Base-by-base conservation (phyloP, 2,113 vertebrate species). In the Equus przewalskii region DNA sequence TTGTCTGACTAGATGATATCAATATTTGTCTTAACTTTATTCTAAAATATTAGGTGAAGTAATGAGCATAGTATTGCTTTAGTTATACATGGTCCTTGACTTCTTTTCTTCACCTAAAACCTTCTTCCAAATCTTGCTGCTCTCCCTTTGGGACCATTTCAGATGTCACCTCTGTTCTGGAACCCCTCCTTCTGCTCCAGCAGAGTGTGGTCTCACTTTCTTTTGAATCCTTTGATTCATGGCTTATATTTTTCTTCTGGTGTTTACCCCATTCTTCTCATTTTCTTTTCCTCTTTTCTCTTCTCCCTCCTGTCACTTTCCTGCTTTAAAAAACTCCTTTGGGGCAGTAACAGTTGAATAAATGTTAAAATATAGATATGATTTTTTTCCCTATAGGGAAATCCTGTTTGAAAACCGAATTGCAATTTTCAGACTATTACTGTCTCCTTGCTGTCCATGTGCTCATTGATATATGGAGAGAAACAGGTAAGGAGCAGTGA, bases 371-470 rank as follows among this genome's bases (percentile, higher is more conserved):
- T 76, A n/a, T 12, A 88, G 28, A 22, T 92, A 49, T 89, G 12
- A 36, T 62, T 92, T 89, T 95, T 90, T 28, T 26, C 51, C 30
- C 67, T 93, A 8, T 96, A 99, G 99, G 99, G 15, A 99, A 98
- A 81, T 99, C 98, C 28, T 99, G 99, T 96, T 99, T 99, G 98
- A 99, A 99, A 99, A 99, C 99, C 22, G 99, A 99, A 98, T 98
- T 99, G 95, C 99, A 99, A 97, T 99, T 99, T 98, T 99, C 99
- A 16, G 99, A 99, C 92, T 99, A 99, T 99, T 99, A 99, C 96
- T 99, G 99, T 96, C 99, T 99, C 69, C 99, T 99, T 98, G 99
- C 99, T 30, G 99, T 99, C 96, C 99, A 99, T 28, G 98, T 99
- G n/a, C 99, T 99, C 96, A 97, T 99, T 13, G 99, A 99, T 98